Evolutionary conservation across 2,113 vertebrate species (phyloP), one percentile per base, ranked within the genome.

Genomic region (Dipodomys stephensi): DNA sequence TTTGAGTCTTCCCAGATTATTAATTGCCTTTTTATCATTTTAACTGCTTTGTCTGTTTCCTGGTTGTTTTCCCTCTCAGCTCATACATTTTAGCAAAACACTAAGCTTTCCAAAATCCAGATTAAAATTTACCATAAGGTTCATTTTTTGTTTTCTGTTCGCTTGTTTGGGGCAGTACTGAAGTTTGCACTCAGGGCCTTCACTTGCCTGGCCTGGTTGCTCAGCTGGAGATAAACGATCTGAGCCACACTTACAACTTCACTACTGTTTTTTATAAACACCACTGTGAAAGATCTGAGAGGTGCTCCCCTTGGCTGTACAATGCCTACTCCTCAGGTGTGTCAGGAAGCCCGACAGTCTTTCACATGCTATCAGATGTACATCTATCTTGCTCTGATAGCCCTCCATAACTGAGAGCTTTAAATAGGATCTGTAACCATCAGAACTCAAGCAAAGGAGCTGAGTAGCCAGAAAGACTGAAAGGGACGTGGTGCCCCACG

Each of bases 81-180:
- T 89, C 72, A 80, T 16, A 67, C 53, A 23, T 67, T 88, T 88
- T 90, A 85, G 78, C 49, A 93, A 88, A 88, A 80, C 30, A 27
- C 25, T 11, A 91, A 83, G 71, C 53, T 7, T 64, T 87, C 85
- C 20, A 65, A 94, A 94, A 65, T 18, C n/a, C 16, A 19, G 83
- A 69, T 35, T 49, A 12, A 16, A 65, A 53, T 69, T 35, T 49
- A 71, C 91, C 62, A 23, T 30, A 46, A 92, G 49, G 35, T 49
- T 22, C 19, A 80, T 72, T 35, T 57, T 7, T 46, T 8, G 68
- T 62, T 64, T 78, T 32, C 44, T 64, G 15, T 57, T 53, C 2
- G 49, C 49, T 57, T 57, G 53, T 57, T 16, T 16, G 53, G 53
- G 53, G 53, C 53, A 57, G 15, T 13, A 57, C 53, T 57, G 53